phyloP scores from a whole-genome alignment of 2,797 vertebrate genomes.

The Dermochelys coriacea region DNA sequence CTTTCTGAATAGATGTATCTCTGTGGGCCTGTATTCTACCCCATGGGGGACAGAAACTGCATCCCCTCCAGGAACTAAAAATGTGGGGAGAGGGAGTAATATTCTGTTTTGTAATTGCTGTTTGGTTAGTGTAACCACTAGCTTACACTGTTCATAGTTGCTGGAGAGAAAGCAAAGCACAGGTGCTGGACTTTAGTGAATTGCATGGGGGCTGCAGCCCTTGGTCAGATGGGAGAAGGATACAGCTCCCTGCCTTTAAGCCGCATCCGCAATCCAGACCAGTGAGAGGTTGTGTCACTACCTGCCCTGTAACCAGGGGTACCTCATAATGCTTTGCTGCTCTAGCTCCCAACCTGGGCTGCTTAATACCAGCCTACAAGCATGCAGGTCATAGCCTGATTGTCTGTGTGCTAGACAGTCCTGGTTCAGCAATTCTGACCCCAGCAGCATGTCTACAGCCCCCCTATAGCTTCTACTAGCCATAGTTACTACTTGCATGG shows the following conservation, averaged over 20 bases:
- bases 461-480: neutral
- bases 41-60: neutral
- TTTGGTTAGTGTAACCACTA: neutral
- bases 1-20: neutral
- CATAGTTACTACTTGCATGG: neutral
- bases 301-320: neutral
- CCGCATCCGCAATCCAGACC: neutral
- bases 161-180: neutral
- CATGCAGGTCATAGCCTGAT: neutral
- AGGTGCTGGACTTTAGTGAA: neutral
- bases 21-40: neutral
- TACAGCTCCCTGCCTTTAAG: neutral
- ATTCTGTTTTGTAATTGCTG: neutral
- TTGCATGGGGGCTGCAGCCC: neutral
- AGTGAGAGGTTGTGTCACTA: neutral
- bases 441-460: neutral
- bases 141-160: neutral
- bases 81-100: neutral
- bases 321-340: neutral
- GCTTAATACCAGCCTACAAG: neutral
- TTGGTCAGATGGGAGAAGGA: neutral
- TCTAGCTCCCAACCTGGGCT: neutral
- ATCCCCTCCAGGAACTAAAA: neutral
- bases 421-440: neutral
- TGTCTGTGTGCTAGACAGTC: neutral